Evolutionary conservation across 2,888 invertebrate species (phyloP).

Genomic region (Phengaris arion): DNA sequence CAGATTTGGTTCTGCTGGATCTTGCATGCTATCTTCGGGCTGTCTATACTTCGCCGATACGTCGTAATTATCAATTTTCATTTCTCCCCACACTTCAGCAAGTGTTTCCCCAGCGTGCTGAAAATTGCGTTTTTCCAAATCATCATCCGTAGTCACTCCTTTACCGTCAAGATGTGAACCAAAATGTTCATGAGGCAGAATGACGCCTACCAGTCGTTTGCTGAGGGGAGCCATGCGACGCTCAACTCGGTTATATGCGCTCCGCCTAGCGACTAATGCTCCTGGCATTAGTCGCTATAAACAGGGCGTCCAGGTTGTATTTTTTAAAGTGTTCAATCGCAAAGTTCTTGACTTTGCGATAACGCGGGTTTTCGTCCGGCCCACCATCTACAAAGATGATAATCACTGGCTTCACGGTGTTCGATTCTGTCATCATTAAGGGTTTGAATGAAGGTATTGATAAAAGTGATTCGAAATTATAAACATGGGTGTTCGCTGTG

Average conservation of each 20-base stretch:
- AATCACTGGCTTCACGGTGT: slow-evolving; percentile 33
- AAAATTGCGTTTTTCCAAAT: slow-evolving; percentile 31
- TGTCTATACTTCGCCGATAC: slow-evolving; percentile 27
- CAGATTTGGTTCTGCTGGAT: slow-evolving; percentile 15
- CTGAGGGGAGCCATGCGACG: slow-evolving; percentile 33
- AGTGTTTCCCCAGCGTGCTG: slow-evolving; percentile 30
- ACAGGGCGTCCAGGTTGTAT: slow-evolving; percentile 38
- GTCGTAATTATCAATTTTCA: slow-evolving; percentile 27
- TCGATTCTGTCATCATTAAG: slow-evolving; percentile 30
- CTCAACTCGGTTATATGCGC: slow-evolving; percentile 35
- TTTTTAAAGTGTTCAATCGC: slow-evolving; percentile 35
- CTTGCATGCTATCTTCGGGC: slow-evolving; percentile 24
- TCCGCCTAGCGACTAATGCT: slow-evolving; percentile 33
- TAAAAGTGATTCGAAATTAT: slow-evolving; percentile 28
- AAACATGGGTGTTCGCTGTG: slow-evolving; percentile 30
- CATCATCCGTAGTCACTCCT: slow-evolving; percentile 30
- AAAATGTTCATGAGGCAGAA: slow-evolving; percentile 36
- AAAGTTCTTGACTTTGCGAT: slow-evolving; percentile 36
- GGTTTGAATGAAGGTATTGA: slow-evolving; percentile 22
- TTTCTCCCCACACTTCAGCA: slow-evolving; percentile 26
- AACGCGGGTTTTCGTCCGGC: slow-evolving; percentile 36
- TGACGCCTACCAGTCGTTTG: slow-evolving; percentile 33
- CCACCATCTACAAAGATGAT: slow-evolving; percentile 32
- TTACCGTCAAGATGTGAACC: slow-evolving; percentile 33
- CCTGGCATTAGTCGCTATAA: slow-evolving; percentile 35